These are phyloP conservation scores for Aplidium turbinatum DNA, from an alignment of 23 tunicate species.

Conservation along the genomic window DNA sequence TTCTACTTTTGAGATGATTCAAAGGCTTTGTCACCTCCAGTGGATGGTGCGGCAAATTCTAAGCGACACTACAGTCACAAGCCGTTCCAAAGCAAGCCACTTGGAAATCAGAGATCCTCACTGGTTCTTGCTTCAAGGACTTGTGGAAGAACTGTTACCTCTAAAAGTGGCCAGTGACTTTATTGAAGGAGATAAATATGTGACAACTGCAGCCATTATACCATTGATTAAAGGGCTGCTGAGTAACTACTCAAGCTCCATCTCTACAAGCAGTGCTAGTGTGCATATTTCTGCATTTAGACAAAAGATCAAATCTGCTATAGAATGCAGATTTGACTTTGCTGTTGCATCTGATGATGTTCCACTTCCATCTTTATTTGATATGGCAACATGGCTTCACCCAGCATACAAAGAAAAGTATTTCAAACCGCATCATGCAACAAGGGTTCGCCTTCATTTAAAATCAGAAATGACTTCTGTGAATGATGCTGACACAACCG, in stretches of 20 bases:
- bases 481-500: not conserved
- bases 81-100: not conserved
- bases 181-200: slow-evolving; percentile 13
- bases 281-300: too few species aligned
- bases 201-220: slow-evolving; percentile 2
- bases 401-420: slow-evolving; percentile 13
- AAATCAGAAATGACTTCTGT: not conserved
- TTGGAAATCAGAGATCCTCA: slow-evolving; percentile 35
- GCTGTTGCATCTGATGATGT: not conserved
- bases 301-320: too few species aligned
- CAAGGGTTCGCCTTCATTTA: slow-evolving; percentile 3
- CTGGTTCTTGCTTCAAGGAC: slow-evolving; percentile 34
- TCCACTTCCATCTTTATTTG: not conserved
- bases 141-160: slow-evolving; percentile 9
- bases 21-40: slow-evolving; percentile 35
- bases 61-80: slow-evolving; percentile 17
- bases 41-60: slow-evolving; percentile 24
- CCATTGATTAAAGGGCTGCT: slow-evolving; percentile 17
- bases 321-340: too few species aligned
- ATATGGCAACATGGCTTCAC: slow-evolving; percentile 20
- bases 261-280: too few species aligned
- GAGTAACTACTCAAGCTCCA: too few species aligned
- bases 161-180: not conserved
- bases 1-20: slow-evolving; percentile 14
- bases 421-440: slow-evolving; percentile 8